Base-by-base conservation (phyloP, 2,888 invertebrate genomes). In the Stenodera caucasica region DNA sequence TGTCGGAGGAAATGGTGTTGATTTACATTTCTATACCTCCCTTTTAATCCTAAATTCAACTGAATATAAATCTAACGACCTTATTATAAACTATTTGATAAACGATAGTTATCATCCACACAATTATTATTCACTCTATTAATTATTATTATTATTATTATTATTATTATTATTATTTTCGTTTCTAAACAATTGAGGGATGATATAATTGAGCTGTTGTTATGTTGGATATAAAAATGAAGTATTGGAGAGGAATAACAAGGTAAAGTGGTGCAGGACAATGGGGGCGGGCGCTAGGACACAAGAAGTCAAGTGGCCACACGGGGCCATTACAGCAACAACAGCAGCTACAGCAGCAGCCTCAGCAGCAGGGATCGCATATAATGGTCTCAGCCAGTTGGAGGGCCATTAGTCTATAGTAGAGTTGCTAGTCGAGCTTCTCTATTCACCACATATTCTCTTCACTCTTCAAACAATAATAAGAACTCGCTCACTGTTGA, bases 1-100 rank as follows among this genome's bases (percentile, higher is more conserved):
- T 74, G 67, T 26, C n/a, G 26, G 67, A 68, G 73, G 72, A 74
- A 75, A 75, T 70, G 63, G 66, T 60, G 49, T 58, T 49, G 63
- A 63, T 67, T 63, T 63, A 26, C 5, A 26, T 4, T 26, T 26
- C 26, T 26, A 26, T 26, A 3, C 53, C 58, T 30, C 58, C 58
- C 60, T 55, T 30, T 23, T 37, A 53, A 50, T 26, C 8, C 3
- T 7, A 18, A 53, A 57, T 51, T 49, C 57, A 37, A 50, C 56
- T 23, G 18, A 40, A 21, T 3, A 18, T 30, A 30, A 4, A 5
- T 37, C 18, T 40, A 18, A 40, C 3, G 11, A 40, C 7, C 18
- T 18, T 40, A 49, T 50, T n/a, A 60, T 53, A 57, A 61, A 61
- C 54, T 37, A 37, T 14, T 37, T 51, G 49, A 45, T 63, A 63